Percentiles rank a stretch among this genome's conserved stretches.
Conservation (phyloP, 2,888 invertebrate species). For the Xestia ashworthii region DNA sequence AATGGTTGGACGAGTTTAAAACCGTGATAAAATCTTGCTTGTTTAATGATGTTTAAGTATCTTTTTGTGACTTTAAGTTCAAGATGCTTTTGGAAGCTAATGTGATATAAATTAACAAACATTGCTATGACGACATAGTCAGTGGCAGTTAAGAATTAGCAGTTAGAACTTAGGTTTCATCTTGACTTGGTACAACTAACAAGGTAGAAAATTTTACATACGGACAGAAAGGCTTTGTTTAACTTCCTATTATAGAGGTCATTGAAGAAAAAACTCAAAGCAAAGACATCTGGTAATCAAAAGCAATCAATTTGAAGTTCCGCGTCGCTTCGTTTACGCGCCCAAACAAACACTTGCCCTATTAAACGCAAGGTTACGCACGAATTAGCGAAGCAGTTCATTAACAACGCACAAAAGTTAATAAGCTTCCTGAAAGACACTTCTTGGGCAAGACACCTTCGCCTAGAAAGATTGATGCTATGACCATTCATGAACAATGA, state of each 20-base stretch:
- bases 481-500: not conserved
- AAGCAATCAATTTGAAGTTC: conserved; percentile 4
- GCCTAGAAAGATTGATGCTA: conserved; percentile 11
- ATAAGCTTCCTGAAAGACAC: conserved; percentile 34
- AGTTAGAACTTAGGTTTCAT: not conserved
- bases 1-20: not conserved
- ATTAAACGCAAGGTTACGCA: conserved; percentile 47
- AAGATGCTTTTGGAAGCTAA: conserved; percentile 11
- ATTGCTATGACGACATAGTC: conserved; percentile 50
- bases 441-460: conserved; percentile 7
- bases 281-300: not conserved
- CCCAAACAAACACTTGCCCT: conserved; percentile 41
- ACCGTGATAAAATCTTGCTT: conserved; percentile 6
- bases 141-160: conserved; percentile 37
- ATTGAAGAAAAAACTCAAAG: conserved; percentile 1
- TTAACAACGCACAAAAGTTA: conserved; percentile 42
- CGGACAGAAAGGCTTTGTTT: not conserved
- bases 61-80: not conserved
- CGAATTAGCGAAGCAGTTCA: conserved; percentile 39
- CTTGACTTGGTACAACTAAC: not conserved
- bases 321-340: conserved; percentile 23
- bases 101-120: conserved; percentile 32
- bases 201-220: not conserved
- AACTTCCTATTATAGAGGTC: not conserved
- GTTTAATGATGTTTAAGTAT: conserved; percentile 1